A percentile compares a stretch with the other conserved stretches of the same genome.
Evolutionary conservation across 1,140 invertebrate species (phyloP).

Genomic region (Tenebrio molitor): DNA sequence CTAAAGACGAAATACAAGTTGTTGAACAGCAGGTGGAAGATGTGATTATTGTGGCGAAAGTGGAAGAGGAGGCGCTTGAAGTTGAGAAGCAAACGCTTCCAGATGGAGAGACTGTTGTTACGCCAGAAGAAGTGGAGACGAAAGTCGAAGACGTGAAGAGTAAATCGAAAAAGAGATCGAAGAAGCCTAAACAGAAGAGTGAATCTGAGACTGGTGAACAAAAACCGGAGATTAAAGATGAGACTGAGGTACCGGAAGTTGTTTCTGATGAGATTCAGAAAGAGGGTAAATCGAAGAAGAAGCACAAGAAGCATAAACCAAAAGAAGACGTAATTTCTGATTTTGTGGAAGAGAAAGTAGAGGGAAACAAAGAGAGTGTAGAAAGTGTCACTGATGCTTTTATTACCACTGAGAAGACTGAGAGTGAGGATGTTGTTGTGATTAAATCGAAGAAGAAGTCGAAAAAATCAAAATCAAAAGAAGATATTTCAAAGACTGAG

Average conservation of each 20-base stretch:
- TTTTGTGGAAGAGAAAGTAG: too few relatives aligned
- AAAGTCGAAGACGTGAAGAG: conserved; percentile 20
- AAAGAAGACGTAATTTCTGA: not conserved
- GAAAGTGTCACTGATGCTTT: conserved; percentile 2
- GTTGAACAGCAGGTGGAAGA: not conserved
- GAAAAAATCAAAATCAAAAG: conserved; percentile 37
- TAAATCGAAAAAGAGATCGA: conserved; percentile 40
- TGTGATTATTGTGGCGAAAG: too few relatives aligned
- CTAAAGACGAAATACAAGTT: not conserved
- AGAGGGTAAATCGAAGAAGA: conserved; percentile 39
- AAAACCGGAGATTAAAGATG: too few relatives aligned
- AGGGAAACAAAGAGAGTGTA: too few relatives aligned
- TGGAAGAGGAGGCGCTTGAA: too few relatives aligned
- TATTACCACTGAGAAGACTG: conserved; percentile 5
- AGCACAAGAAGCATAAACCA: conserved; percentile 21
- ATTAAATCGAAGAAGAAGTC: conserved; percentile 49
- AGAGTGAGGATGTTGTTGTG: conserved; percentile 10
- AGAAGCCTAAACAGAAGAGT: too few relatives aligned
- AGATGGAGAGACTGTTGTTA: not conserved
- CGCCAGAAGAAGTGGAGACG: conserved; percentile 10
- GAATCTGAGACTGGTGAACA: too few relatives aligned
- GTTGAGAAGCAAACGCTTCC: too few relatives aligned
- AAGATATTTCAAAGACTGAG: too few relatives aligned
- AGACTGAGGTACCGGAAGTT: too few relatives aligned
- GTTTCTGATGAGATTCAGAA: too few relatives aligned